Evolutionary conservation across 2,888 invertebrate genomes (phyloP).

Genomic region (Odontocolon sp.): DNA sequence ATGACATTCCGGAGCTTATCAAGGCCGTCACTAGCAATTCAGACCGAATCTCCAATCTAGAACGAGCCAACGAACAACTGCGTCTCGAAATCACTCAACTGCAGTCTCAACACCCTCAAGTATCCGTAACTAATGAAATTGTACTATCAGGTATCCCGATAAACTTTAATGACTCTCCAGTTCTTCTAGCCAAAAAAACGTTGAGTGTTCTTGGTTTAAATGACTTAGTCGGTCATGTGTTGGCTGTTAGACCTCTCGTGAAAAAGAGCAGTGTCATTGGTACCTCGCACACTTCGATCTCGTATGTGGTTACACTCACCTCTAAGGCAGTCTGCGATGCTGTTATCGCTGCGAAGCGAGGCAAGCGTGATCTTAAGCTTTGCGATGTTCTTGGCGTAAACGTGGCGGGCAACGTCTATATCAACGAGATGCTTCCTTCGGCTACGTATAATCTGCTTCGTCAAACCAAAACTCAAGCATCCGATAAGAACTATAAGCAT

Average conservation of each 20-base stretch:
- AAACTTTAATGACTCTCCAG: neutral
- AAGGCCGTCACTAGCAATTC: too few species aligned
- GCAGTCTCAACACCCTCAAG: neutral
- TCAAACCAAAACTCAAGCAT: neutral
- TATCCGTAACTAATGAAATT: neutral
- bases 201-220: neutral
- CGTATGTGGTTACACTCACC: neutral
- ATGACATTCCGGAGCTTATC: neutral
- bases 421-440: slow-evolving; percentile 3
- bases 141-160: neutral
- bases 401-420: neutral
- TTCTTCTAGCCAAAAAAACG: neutral
- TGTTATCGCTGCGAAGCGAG: neutral
- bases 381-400: neutral
- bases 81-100: neutral
- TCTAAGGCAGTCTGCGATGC: neutral
- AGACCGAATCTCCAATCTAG: neutral
- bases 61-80: neutral
- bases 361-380: neutral
- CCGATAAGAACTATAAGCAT: neutral
- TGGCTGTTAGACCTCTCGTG: neutral
- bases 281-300: neutral
- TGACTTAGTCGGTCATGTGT: neutral
- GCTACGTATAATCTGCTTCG: neutral
- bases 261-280: neutral